Conservation (phyloP, 2,113 vertebrate genomes). For the Vidua macroura region DNA sequence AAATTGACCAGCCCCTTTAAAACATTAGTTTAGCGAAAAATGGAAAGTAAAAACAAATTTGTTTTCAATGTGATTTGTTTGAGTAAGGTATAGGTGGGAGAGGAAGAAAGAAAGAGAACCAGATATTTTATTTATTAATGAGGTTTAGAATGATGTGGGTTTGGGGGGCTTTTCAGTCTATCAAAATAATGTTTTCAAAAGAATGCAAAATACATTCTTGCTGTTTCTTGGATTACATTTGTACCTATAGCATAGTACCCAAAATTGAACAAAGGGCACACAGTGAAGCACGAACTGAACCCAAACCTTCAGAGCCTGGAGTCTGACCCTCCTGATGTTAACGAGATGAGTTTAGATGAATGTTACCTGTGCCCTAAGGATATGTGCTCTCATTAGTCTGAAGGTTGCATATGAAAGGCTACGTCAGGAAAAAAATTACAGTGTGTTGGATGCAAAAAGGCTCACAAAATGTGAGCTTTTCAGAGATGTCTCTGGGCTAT, state of each 20-base stretch:
- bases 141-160: background rate
- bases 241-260: background rate
- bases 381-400: background rate
- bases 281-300: background rate
- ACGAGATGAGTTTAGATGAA: background rate
- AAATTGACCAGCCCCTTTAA: background rate
- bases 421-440: background rate
- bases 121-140: background rate
- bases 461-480: background rate
- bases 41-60: background rate
- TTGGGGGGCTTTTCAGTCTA: background rate
- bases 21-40: background rate
- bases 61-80: background rate
- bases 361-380: slow-evolving; percentile 1
- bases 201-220: background rate
- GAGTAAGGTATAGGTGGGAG: background rate
- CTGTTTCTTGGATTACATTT: background rate
- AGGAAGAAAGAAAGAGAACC: background rate
- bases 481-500: background rate
- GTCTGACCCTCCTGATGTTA: background rate
- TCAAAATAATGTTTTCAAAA: background rate
- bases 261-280: background rate
- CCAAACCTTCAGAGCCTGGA: background rate
- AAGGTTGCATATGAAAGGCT: background rate
- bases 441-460: background rate